Evolutionary conservation across 2,888 invertebrate species (phyloP), one percentile per base, ranked within the genome.

Genomic region (Drosophila barbarae): DNA sequence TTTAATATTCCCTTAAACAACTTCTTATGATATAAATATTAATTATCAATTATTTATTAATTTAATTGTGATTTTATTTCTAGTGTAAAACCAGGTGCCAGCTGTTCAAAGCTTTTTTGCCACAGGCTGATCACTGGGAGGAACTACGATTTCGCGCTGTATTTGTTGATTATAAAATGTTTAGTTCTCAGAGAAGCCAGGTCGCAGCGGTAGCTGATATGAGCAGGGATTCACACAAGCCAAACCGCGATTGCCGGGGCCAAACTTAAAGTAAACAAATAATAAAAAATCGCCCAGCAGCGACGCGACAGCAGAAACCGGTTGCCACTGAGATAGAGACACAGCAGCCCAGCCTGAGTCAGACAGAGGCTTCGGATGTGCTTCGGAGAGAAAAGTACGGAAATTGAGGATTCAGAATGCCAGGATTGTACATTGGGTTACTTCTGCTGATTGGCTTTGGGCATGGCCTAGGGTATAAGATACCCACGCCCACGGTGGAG

Each of bases 401-500:
- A 28, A 21, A 35, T 12, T 36, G 32, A 64, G 49, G 63, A 34
- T 38, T 64, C 12, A 60, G 15, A 51, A 67, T 69, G 69, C 34
- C 36, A 41, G 55, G 60, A 41, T 32, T 55, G 6, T 10, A 18
- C 21, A 12, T 60, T 28, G 50, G 51, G 21, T 21, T 68, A 32
- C n/a, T 51, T 26, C 6, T 61, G 2, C 26, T 67, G 12, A 12
- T 70, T 6, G 46, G 41, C 3, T 42, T 73, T 38, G 32, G 36
- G 6, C n/a, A 41, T 28, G 59, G 32, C 18, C 35, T 15, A 26
- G 38, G 60, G 35, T 86, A 86, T 52, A 73, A 75, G 52, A 76
- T 87, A 39, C 87, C 87, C 18, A 32, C 55, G 13, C 75, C 77
- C 2, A 66, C 63, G 55, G 72, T 88, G 34, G 79, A 85, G 60